Evolutionary conservation across 2,888 invertebrate species (phyloP).

Genomic region (Leptura quadrifasciata): DNA sequence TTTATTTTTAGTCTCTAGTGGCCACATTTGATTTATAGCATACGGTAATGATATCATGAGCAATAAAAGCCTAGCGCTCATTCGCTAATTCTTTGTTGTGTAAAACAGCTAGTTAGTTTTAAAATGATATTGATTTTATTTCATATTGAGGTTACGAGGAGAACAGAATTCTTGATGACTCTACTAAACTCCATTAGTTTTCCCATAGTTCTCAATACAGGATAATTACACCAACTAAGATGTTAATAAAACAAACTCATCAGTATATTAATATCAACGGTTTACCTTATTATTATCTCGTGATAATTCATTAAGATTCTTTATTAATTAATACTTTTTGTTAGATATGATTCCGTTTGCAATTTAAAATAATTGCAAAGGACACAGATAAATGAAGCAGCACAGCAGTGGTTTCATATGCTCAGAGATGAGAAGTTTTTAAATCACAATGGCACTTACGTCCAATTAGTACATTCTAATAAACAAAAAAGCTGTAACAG

Average conservation of each 20-base stretch:
- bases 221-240: no score
- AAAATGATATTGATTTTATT: not conserved
- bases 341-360: not conserved
- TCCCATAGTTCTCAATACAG: no score
- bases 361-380: not conserved
- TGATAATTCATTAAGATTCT: not conserved
- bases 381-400: not conserved
- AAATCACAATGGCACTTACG: slow-evolving; percentile 9
- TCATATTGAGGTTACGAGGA: not conserved
- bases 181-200: not conserved
- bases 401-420: not conserved
- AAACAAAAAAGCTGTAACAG: slow-evolving; percentile 42
- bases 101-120: no score
- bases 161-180: not conserved
- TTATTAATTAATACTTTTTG: not conserved
- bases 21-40: no score
- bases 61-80: no score
- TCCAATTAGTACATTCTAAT: slow-evolving; percentile 41
- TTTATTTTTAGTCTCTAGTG: no score
- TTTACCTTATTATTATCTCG: no score
- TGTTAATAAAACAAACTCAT: not conserved
- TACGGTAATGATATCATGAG: no score
- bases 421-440: slow-evolving; percentile 1
- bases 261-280: no score
- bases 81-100: no score